Base-by-base conservation (phyloP, 2,888 invertebrate species). In the Carcina quercana region DNA sequence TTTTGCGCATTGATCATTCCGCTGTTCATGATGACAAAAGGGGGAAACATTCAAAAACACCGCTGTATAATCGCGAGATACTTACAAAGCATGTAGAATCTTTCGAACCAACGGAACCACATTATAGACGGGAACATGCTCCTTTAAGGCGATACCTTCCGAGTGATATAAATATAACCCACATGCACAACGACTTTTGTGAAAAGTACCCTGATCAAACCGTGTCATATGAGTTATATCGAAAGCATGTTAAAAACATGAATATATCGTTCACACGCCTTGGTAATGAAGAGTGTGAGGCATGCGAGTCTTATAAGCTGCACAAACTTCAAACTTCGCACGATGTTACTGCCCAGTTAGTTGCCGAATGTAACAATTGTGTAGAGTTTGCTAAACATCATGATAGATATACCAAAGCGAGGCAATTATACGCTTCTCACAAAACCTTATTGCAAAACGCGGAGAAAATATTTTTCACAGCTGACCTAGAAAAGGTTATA, bases 121-220 rank as follows among this genome's bases (percentile, higher is more conserved):
- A 53, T 13, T 47, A 53, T 25, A 34, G 48, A 13, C 38, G 45
- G 5, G 49, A 47, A 22, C 44, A 49, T 29, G 48, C 52, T 15
- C 49, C 45, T 14, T 15, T 32, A 12, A 35, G 45, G 12, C 28
- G 37, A 12, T 48, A 45, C 30, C 22, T 49, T 13, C 42, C 39
- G 3, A 45, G 33, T 30, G 45, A 46, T 8, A 17, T 45, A 7
- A 51, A 25, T 28, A 30, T 49, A 13, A 32, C 13, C 14, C 13
- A 19, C 2, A 51, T 49, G 45, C 36, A 49, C 31, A 35, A 40
- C 29, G 14, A 47, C 26, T 45, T 39, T 37, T 35, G 31, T 33
- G 15, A 30, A 13, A 38, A 10, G 7, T 10, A 37, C 10, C 37
- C 42, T 1, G 19, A 37, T 8, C 24, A 11, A 12, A 21, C 28